Percentiles rank a stretch among this genome's conserved stretches.
phyloP scores from a whole-genome alignment of 2,797 vertebrate species.

The Varecia variegata region DNA sequence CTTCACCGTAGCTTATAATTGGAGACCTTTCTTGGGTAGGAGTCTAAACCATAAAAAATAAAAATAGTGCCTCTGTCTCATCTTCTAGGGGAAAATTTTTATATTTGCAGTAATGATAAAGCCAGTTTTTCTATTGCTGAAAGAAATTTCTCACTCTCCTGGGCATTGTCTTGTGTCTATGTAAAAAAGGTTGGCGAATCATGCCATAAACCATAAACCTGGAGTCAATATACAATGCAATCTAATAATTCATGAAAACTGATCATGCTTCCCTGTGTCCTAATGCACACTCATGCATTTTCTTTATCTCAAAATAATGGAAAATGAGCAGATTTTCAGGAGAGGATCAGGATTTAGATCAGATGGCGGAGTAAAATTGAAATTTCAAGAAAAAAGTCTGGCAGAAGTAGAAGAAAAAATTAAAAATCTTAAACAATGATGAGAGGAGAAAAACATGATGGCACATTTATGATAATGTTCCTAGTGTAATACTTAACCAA shows the following conservation, averaged over 20 bases:
- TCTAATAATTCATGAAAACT: neutral
- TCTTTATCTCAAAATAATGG: neutral
- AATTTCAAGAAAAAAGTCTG: neutral
- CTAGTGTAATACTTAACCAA: neutral
- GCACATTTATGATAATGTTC: neutral
- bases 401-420: neutral
- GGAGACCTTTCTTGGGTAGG: neutral
- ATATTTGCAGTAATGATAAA: neutral
- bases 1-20: neutral
- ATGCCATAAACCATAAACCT: neutral
- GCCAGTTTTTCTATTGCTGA: neutral
- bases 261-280: rapidly evolving
- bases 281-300: neutral
- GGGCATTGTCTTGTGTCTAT: neutral
- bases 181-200: neutral
- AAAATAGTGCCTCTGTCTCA: neutral
- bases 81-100: neutral
- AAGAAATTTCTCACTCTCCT: neutral
- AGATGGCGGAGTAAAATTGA: neutral
- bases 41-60: neutral
- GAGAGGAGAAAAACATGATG: neutral
- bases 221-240: neutral
- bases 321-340: neutral
- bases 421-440: neutral
- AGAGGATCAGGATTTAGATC: neutral